Evolutionary conservation across 1,140 invertebrate species (phyloP), one percentile per base, ranked within the genome.

Genomic region (Euwallacea similis): DNA sequence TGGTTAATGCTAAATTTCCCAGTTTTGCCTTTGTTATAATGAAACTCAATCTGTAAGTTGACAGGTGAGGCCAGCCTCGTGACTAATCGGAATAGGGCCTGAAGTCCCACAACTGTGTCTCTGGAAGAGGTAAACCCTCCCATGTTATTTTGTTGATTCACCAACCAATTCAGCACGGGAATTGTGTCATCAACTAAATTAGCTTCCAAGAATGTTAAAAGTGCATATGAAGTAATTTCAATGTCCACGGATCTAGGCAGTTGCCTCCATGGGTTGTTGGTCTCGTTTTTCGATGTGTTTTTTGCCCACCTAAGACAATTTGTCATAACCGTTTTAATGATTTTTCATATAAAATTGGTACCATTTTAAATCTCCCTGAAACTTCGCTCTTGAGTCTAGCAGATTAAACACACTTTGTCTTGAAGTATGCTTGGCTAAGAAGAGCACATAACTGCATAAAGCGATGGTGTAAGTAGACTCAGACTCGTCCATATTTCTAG

Each of bases 61-160:
- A 79, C 73, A 13, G 75, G 70, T 11, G 59, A 60, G 7, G 75
- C 64, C 9, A 82, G 54, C 62, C 81, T 81, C 21, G 66, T 73
- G 6, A 88, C 86, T 63, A 90, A 88, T 69, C 85, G 85, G 0
- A 87, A 84, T 0, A 91, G 77, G 0, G 89, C 89, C 69, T 89
- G 86, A 13, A 91, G 78, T 6, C 87, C 90, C 0, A 90, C 80
- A 1, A 88, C 85, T 0, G 90, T 91, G 72, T 91, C 90, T 78
- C 90, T 88, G 0, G 89, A 89, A 8, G 90, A 92, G 0, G 87
- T 84, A 76, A 93, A 94, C 10, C 93, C 93, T 33, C 93, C 93
- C 42, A 88, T 82, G 54, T 86, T 85, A 81, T 94, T 95, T 63
- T 91, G 83, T 78, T 94, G 89, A 42, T 86, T 84, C 6, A 90